These are phyloP conservation scores for Lochmaea capreae DNA, from an alignment of 2,888 invertebrate genomes.

Conservation along the genomic window DNA sequence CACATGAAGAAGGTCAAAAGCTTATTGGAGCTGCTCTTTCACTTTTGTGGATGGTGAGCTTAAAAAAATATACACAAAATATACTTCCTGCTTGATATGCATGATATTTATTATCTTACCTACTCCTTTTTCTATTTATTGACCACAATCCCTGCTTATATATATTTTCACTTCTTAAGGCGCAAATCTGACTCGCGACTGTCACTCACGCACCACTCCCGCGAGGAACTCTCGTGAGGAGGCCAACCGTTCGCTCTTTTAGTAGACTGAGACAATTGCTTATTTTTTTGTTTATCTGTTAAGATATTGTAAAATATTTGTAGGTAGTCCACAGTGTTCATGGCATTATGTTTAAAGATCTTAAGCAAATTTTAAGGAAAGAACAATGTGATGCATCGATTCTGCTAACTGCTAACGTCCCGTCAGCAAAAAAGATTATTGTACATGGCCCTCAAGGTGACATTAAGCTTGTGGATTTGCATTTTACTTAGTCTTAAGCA, in stretches of 20 bases:
- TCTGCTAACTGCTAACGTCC: constrained; percentile 97
- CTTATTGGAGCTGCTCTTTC: constrained; percentile 95
- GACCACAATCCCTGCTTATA: too few species aligned
- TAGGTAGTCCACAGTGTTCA: constrained; percentile 98
- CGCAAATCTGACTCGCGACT: too few species aligned
- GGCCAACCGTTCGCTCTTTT: too few species aligned
- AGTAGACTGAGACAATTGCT: too few species aligned
- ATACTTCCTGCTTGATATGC: too few species aligned
- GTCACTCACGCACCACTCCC: too few species aligned
- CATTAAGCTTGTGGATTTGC: constrained; percentile 7
- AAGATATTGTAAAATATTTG: constrained; percentile 45
- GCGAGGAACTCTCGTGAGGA: too few species aligned
- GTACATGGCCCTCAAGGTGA: constrained; percentile 90
- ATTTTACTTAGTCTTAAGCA: not conserved
- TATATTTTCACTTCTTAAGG: too few species aligned
- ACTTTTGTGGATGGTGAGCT: constrained; percentile 91
- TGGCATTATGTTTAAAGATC: constrained; percentile 99
- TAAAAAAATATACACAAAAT: not conserved
- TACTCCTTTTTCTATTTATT: too few species aligned
- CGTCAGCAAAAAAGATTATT: constrained; percentile 98
- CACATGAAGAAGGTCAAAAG: constrained; percentile 95
- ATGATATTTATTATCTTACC: too few species aligned
- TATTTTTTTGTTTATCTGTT: too few species aligned
- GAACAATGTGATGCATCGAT: constrained; percentile 99
- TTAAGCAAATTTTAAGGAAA: constrained; percentile 97